These are phyloP conservation scores for Apocheima hispidaria DNA, from an alignment of 2,888 invertebrate species.

Conservation along the genomic window DNA sequence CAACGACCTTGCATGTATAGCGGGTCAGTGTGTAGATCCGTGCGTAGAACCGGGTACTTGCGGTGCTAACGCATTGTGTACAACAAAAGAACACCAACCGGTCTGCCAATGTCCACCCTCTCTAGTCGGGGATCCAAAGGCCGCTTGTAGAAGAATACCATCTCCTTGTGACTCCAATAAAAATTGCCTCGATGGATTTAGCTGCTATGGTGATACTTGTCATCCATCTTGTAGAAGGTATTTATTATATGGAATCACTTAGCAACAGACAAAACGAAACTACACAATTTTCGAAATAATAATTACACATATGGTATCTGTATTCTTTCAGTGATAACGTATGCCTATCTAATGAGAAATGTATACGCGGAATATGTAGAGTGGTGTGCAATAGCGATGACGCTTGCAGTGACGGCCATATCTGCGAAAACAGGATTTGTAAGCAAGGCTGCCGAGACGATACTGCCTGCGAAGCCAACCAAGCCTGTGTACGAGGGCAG, in stretches of 20 bases:
- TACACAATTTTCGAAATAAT: neutral
- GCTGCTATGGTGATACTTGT: constrained; percentile 92
- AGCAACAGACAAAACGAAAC: neutral
- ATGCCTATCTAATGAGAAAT: constrained; percentile 94
- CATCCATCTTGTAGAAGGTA: constrained; percentile 92
- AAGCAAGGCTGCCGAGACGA: constrained; percentile 95
- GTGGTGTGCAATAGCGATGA: constrained; percentile 95
- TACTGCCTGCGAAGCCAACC: constrained; percentile 89
- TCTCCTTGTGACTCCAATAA: constrained; percentile 87
- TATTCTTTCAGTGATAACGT: constrained; percentile 88
- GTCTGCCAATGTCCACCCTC: constrained; percentile 90
- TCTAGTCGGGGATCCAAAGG: constrained; percentile 90
- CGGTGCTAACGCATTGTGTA: constrained; percentile 93
- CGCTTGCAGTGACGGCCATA: constrained; percentile 92
- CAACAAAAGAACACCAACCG: constrained; percentile 89
- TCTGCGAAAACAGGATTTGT: constrained; percentile 95
- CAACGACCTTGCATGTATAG: constrained; percentile 89
- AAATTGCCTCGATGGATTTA: constrained; percentile 90
- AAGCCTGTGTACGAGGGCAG: constrained; percentile 93
- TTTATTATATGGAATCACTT: constrained; percentile 13
- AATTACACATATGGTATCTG: constrained; percentile 1
- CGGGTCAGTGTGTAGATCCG: constrained; percentile 92
- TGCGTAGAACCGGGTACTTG: constrained; percentile 92
- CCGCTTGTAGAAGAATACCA: constrained; percentile 90
- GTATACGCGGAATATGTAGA: constrained; percentile 93